These are phyloP conservation scores for Lomographa bimaculata DNA, from an alignment of 2,888 invertebrate genomes.

Conservation along the genomic window DNA sequence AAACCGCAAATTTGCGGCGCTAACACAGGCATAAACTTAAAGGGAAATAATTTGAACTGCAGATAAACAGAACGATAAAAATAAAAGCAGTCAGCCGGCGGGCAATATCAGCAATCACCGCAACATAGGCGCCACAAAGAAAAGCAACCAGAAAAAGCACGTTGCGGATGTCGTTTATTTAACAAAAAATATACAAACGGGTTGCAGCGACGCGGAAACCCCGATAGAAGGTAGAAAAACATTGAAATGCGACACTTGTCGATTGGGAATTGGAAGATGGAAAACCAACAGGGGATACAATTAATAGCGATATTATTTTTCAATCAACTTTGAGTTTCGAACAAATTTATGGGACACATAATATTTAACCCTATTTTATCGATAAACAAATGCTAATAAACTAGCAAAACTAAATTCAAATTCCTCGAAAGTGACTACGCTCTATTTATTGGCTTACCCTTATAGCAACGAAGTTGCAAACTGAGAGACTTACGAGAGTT, in stretches of 20 bases:
- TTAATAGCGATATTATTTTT: background rate
- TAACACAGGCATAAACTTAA: slow-evolving; percentile 19
- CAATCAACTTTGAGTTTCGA: background rate
- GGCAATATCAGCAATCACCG: slow-evolving; percentile 50
- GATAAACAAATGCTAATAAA: too few species aligned
- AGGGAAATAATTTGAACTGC: slow-evolving; percentile 28
- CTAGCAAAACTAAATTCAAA: too few species aligned
- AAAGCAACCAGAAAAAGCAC: slow-evolving; percentile 46
- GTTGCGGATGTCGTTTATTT: slow-evolving; percentile 49
- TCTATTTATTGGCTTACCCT: slow-evolving; percentile 12
- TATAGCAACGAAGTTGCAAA: slow-evolving; percentile 5
- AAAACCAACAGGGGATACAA: slow-evolving; percentile 2
- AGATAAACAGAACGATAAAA: slow-evolving; percentile 34
- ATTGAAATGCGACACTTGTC: slow-evolving; percentile 43
- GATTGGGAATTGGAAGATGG: slow-evolving; percentile 30
- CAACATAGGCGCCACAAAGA: slow-evolving; percentile 48
- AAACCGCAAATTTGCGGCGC: slow-evolving; percentile 33
- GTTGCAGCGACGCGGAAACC: slow-evolving; percentile 48
- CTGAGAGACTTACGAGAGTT: too few species aligned
- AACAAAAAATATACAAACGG: slow-evolving; percentile 45
- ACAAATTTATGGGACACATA: too few species aligned
- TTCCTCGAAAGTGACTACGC: too few species aligned
- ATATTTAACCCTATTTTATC: too few species aligned
- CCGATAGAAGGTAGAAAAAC: slow-evolving; percentile 42
- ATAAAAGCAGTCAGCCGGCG: slow-evolving; percentile 32